Conservation (phyloP, 2,888 invertebrate species). For the Fragum sueziense region DNA sequence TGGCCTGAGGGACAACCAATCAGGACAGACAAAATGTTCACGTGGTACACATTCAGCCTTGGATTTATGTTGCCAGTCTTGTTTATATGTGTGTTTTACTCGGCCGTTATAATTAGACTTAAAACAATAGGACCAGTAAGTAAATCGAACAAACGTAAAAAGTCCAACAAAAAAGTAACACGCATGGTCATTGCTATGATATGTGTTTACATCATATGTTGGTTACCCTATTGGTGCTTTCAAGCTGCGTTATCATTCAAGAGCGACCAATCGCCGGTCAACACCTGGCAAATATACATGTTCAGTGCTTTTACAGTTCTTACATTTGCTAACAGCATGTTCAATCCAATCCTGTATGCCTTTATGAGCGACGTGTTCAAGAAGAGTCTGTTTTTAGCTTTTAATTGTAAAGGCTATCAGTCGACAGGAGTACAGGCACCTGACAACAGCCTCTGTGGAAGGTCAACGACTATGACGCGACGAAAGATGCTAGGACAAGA, state of each 20-base stretch:
- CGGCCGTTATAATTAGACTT: conserved; percentile 78
- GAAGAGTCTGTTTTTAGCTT: conserved; percentile 80
- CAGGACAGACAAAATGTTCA: conserved; percentile 77
- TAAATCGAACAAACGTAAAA: conserved; percentile 79
- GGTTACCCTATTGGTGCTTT: conserved; percentile 81
- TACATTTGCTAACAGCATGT: conserved; percentile 80
- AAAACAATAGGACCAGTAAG: conserved; percentile 78
- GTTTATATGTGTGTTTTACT: conserved; percentile 80
- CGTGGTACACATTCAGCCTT: conserved; percentile 80
- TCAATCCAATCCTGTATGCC: conserved; percentile 81
- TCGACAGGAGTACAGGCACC: conserved; percentile 54
- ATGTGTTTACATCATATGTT: conserved; percentile 80
- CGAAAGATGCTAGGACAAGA: conserved; percentile 57
- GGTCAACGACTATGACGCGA: conserved; percentile 53
- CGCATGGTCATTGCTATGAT: conserved; percentile 80
- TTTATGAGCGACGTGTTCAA: conserved; percentile 81
- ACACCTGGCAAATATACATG: conserved; percentile 67
- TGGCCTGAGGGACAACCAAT: conserved; percentile 78
- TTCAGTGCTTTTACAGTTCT: conserved; percentile 79
- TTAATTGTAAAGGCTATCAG: conserved; percentile 76
- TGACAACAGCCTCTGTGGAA: conserved; percentile 74
- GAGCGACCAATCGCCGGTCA: conserved; percentile 24
- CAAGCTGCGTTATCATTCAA: conserved; percentile 75
- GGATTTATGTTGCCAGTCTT: conserved; percentile 80
- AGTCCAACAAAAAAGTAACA: conserved; percentile 79